Evolutionary conservation across 1,140 invertebrate genomes (phyloP), one percentile per base, ranked within the genome.

Genomic region (Melipona quadrifasciata): DNA sequence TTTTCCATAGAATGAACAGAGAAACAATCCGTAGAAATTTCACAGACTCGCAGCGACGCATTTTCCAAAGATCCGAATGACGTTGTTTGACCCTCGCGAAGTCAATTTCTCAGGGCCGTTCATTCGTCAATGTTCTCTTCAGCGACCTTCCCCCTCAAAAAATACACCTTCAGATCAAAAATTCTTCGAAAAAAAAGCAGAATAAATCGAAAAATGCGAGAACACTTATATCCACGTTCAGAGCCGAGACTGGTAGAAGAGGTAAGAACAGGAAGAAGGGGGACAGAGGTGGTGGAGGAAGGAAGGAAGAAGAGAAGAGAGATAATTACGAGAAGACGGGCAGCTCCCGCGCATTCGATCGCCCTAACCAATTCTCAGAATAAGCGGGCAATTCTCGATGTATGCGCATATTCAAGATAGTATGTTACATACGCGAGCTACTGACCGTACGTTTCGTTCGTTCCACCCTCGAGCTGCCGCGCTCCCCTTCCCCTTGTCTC

Each of bases 371-470:
- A 93, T 94, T 94, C 93, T 92, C 88, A 91, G 93, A 94, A 94
- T 92, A 93, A 91, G 90, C 91, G 92, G 90, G 85, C 87, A 87
- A 82, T 80, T 83, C 88, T 89, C 92, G 93, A 95, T 94, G 93
- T 93, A 94, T 95, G 93, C 93, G 93, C 93, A 94, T 94, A 95
- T 94, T 94, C 94, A 94, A 94, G 93, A 94, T 95, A 94, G 94
- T 95, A 95, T 94, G 93, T 93, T 94, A 94, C 93, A 92, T 94
- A 94, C 93, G 91, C 93, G 89, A 85, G 93, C 93, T 92, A 92
- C 92, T 91, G 92, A 92, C 91, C 90, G 90, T 90, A 91, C 90
- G 80, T 89, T 90, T 91, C 88, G 86, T 81, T 85, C 81, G 75
- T 87, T 84, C 53, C 85, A 89, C 87, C 87, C 86, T 87, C 87